Evolutionary conservation across 2,797 vertebrate species (phyloP), one percentile per base, ranked within the genome.

Genomic region (Hapalemur alaotrensis): DNA sequence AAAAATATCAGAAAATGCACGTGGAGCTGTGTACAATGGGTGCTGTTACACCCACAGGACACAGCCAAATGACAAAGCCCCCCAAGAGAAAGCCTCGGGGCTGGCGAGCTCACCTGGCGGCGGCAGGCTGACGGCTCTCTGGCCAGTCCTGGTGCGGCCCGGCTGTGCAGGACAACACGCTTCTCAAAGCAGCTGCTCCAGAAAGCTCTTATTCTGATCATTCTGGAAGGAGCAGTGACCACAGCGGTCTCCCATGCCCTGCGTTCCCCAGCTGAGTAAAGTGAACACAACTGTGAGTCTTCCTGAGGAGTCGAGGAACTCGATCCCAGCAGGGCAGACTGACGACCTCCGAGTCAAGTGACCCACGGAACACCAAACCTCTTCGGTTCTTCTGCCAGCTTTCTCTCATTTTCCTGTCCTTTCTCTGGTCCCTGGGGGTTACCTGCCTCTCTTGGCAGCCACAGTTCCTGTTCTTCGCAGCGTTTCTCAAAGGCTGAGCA

Each of bases 61-160:
- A 11, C n/a, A 52, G 10, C 82, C 22, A 17, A 67, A 61, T 9
- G 65, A 72, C 46, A 78, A 90, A 30, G 35, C 20, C 38, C 30
- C 38, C n/a, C 0, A 3, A 1, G 25, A 72, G 59, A 30, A 13
- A 17, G 22, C 5, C 7, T 0, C 1, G 4, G 23, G 82, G 80
- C 43, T 41, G n/a, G 17, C 2, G 30, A 72, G n/a, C 2, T 10
- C 9, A 10, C 18, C 7, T n/a, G 17, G 10, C 14, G 12, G 4
- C 7, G 18, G 48, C 75, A 82, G 23, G 70, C 63, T 61, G 18
- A 8, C 25, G 7, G 35, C n/a, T 70, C 15, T 2, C 32, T 20
- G 80, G 67, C 11, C n/a, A 54, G 63, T 81, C n/a, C 17, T 57
- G 1, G 12, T 1, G 12, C 30, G 76, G 38, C 50, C 80, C 13